A percentile compares a stretch with the other conserved stretches of the same genome.
phyloP scores from a whole-genome alignment of 2,888 invertebrate species.

The Liposcelis brunnea region DNA sequence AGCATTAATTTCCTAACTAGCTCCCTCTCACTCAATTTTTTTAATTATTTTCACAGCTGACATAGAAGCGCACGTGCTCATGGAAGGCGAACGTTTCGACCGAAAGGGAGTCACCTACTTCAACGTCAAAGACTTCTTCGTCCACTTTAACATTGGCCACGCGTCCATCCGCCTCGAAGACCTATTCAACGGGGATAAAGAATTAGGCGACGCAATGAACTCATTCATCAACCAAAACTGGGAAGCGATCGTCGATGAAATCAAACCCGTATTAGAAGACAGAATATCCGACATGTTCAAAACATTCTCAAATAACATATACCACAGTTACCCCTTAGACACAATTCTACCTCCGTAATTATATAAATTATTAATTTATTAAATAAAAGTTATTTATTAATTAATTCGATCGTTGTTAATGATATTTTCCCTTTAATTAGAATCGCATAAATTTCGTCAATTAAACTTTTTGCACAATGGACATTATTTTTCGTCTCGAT shows the following conservation, averaged over 20 bases:
- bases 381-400: not conserved
- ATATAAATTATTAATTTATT: too few relatives aligned
- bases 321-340: slow-evolving; percentile 37
- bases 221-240: slow-evolving; percentile 62
- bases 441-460: too few relatives aligned
- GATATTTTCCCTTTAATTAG: too few relatives aligned
- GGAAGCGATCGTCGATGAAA: slow-evolving; percentile 48
- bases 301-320: slow-evolving; percentile 40
- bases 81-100: slow-evolving; percentile 39
- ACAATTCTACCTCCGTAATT: slow-evolving; percentile 21
- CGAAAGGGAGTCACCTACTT: slow-evolving; percentile 33
- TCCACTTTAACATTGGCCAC: slow-evolving; percentile 46
- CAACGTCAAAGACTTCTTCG: slow-evolving; percentile 42
- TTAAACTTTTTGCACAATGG: too few relatives aligned
- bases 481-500: too few relatives aligned
- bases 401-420: too few relatives aligned
- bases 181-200: slow-evolving; percentile 52
- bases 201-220: slow-evolving; percentile 52
- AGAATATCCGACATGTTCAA: slow-evolving; percentile 38
- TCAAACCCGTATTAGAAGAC: slow-evolving; percentile 51
- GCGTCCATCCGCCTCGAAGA: slow-evolving; percentile 48
- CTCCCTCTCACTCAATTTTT: too few relatives aligned
- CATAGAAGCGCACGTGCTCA: slow-evolving; percentile 42
- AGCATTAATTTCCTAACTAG: too few relatives aligned
- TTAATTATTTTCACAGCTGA: too few relatives aligned